Percentiles rank a stretch among this genome's conserved stretches.
phyloP scores from a whole-genome alignment of 2,113 vertebrate species.

The Cyphomyrus plagiostoma region DNA sequence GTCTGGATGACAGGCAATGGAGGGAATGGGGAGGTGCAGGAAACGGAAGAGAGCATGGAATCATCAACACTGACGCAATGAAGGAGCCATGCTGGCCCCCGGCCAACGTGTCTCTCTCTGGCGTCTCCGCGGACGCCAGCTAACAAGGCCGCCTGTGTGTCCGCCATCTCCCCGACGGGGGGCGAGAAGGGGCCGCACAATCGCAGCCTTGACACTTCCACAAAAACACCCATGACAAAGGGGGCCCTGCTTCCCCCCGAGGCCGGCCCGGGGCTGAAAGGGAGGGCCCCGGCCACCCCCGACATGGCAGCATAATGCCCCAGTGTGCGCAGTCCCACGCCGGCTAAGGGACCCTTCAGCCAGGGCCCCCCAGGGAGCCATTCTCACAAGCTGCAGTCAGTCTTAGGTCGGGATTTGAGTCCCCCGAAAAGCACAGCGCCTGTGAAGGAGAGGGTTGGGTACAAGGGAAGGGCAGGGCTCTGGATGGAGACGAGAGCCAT shows the following conservation, averaged over 20 bases:
- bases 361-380: slow-evolving; percentile 7
- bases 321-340: slow-evolving; percentile 52
- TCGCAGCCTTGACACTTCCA: slow-evolving; percentile 64
- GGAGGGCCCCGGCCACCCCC: slow-evolving; percentile 50
- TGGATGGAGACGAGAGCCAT: slow-evolving; percentile 47
- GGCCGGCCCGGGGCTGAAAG: slow-evolving; percentile 54
- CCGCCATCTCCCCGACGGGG: slow-evolving; percentile 44
- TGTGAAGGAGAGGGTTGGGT: slow-evolving; percentile 17
- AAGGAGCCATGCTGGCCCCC: slow-evolving; percentile 37
- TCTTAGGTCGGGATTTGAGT: slow-evolving; percentile 28
- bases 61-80: slow-evolving; percentile 52
- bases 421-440: slow-evolving; percentile 20
- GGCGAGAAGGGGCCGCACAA: slow-evolving; percentile 62
- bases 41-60: slow-evolving; percentile 27
- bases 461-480: slow-evolving; percentile 21
- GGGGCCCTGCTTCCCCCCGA: slow-evolving; percentile 51
- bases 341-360: slow-evolving; percentile 40
- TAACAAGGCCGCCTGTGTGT: slow-evolving; percentile 61
- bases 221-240: slow-evolving; percentile 55
- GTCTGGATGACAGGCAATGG: slow-evolving; percentile 17
- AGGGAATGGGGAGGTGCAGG: slow-evolving; percentile 1
- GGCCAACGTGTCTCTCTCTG: slow-evolving; percentile 14
- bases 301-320: slow-evolving; percentile 58
- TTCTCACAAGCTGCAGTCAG: slow-evolving; percentile 42
- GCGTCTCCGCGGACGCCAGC: slow-evolving; percentile 27